A percentile compares a stretch with the other conserved stretches of the same genome.
phyloP scores from a whole-genome alignment of 2,888 invertebrate species.

The Eurytoma californica region DNA sequence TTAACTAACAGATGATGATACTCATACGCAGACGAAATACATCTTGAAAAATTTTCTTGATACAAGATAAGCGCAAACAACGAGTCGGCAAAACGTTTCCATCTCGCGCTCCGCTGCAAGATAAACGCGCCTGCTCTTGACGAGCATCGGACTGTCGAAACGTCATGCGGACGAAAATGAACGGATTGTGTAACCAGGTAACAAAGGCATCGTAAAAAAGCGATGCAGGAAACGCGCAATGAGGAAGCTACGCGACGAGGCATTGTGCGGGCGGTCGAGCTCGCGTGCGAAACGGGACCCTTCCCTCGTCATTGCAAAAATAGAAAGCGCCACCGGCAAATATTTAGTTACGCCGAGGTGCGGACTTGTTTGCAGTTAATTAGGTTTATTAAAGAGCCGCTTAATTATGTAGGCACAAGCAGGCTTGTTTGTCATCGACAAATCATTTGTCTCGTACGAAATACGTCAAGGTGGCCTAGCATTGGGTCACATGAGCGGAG shows the following conservation, averaged over 20 bases:
- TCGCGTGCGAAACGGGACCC: slow-evolving; percentile 12
- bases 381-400: not conserved
- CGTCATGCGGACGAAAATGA: not conserved
- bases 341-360: not conserved
- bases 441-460: too few relatives aligned
- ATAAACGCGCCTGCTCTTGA: not conserved
- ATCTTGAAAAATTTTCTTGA: too few relatives aligned
- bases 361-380: not conserved
- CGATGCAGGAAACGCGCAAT: slow-evolving; percentile 23
- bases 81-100: not conserved
- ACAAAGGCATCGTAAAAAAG: slow-evolving; percentile 45
- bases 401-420: too few relatives aligned
- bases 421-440: too few relatives aligned
- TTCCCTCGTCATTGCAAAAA: slow-evolving; percentile 31
- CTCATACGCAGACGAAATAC: too few relatives aligned
- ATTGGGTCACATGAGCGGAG: too few relatives aligned
- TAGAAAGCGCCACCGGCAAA: slow-evolving; percentile 27
- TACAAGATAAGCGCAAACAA: too few relatives aligned
- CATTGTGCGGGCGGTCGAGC: slow-evolving; percentile 20
- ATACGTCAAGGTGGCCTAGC: too few relatives aligned
- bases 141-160: slow-evolving; percentile 3
- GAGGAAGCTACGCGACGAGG: slow-evolving; percentile 1
- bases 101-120: not conserved
- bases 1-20: too few relatives aligned
- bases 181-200: slow-evolving; percentile 17